Evolutionary conservation across 2,888 invertebrate genomes (phyloP), one percentile per base, ranked within the genome.

Genomic region (Patella ulyssiponensis): DNA sequence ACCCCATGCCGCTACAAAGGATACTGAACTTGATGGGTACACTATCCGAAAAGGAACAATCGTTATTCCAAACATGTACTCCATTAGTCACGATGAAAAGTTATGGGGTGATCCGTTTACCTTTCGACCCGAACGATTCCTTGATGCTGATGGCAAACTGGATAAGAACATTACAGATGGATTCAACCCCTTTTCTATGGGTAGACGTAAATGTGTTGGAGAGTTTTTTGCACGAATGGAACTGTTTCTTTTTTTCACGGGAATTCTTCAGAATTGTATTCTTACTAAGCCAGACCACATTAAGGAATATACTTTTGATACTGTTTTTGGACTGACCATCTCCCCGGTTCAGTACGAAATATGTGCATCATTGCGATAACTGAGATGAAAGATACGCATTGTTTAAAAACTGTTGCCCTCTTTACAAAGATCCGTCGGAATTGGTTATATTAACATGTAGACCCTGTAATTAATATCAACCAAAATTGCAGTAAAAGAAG

Each of bases 221-320:
- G 87, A 88, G 77, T 71, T 76, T n/a, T 74, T 88, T n/a, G 86
- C 85, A n/a, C 79, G 78, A n/a, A 79, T 79, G 74, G 84, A 87
- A 75, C 17, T 88, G 1, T 84, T 86, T 53, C 15, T 88, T 2
- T 81, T 82, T 74, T 79, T 88, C 33, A 73, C 84, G 5, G 77
- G 76, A 4, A 51, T 88, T 17, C 73, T 87, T 64, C 85, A 85
- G 77, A 69, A 74, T n/a, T 85, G 81, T 64, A 71, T 58, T 7
- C 80, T 81, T 58, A 54, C 72, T 2, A 71, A 73, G 27, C 78
- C 74, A 12, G 69, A 52, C 2, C 73, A 64, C 20, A 44, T 69
- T 1, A 4, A 58, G 12, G 56, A 44, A 7, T 71, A 71, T 58
- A 54, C 52, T 2, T 52, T 79, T 73, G 77, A 74, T 1, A 27